Conservation (phyloP, 2,888 invertebrate genomes). For the Sacculina carcini region DNA sequence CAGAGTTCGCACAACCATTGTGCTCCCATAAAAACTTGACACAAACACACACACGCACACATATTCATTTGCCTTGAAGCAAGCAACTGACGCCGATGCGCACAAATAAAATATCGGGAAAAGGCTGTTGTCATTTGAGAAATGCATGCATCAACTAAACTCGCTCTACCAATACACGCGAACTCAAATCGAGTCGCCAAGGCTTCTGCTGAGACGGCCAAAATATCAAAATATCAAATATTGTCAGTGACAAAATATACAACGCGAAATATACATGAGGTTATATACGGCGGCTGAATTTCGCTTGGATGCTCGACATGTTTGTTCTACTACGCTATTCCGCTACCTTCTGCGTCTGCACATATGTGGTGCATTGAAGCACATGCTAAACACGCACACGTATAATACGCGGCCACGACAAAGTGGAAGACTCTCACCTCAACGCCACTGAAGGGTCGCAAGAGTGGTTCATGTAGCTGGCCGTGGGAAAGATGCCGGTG, state of each 20-base stretch:
- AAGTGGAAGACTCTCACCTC: slow-evolving; percentile 25
- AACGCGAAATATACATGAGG: too few relatives aligned
- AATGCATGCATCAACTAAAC: neutral
- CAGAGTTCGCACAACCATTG: slow-evolving; percentile 39
- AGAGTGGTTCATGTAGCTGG: slow-evolving; percentile 77
- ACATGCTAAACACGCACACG: neutral
- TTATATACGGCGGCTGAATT: too few relatives aligned
- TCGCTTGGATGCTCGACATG: too few relatives aligned
- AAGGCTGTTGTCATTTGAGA: neutral
- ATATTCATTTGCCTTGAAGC: neutral
- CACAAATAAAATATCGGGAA: neutral
- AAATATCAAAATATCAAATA: too few relatives aligned
- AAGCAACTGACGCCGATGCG: neutral
- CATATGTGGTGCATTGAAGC: too few relatives aligned
- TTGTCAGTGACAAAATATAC: too few relatives aligned
- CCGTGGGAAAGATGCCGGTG: slow-evolving; percentile 57
- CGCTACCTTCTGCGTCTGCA: too few relatives aligned
- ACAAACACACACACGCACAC: slow-evolving; percentile 4
- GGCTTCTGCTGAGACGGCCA: too few relatives aligned
- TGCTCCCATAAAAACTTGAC: slow-evolving; percentile 39
- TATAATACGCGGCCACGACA: neutral
- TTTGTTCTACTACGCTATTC: too few relatives aligned
- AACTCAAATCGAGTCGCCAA: too few relatives aligned
- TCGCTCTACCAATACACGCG: neutral
- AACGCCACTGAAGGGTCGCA: slow-evolving; percentile 57